Base-by-base conservation (phyloP, 92 coral and sea anemone species). In the Actinostola sp. region DNA sequence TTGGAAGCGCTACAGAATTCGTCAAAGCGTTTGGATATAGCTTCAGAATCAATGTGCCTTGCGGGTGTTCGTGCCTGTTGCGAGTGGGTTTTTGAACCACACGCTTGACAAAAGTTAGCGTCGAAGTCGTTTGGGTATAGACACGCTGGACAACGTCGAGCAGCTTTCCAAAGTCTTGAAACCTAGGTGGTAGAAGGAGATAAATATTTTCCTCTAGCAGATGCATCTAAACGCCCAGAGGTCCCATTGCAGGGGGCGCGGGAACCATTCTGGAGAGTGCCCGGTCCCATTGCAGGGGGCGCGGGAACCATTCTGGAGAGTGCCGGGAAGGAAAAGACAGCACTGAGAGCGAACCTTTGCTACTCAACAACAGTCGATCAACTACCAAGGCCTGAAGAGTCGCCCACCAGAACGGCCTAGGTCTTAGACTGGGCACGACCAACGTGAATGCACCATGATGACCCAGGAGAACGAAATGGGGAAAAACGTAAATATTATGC, bases 261-360 rank as follows among this genome's bases (percentile, higher is more conserved):
- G n/a, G n/a, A n/a, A n/a, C n/a, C n/a, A n/a, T n/a, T n/a, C n/a
- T n/a, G n/a, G n/a, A n/a, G n/a, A n/a, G n/a, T n/a, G n/a, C n/a
- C n/a, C n/a, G n/a, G n/a, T n/a, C n/a, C n/a, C n/a, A n/a, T n/a
- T n/a, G n/a, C n/a, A n/a, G n/a, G n/a, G n/a, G n/a, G n/a, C n/a
- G n/a, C n/a, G n/a, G n/a, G n/a, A n/a, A n/a, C n/a, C n/a, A n/a
- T n/a, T n/a, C n/a, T 54, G n/a, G n/a, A n/a, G n/a, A n/a, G n/a
- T n/a, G n/a, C n/a, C n/a, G n/a, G 77, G 41, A 8, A 70, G 88
- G 58, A 72, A 87, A 24, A 76, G 72, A 0, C n/a, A 82, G 70
- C 21, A 77, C 73, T 3, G 63, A 64, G 17, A 14, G n/a, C 7
- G 48, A 45, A 36, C 85, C 85, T 53, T 71, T 71, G 19, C 42